phyloP scores from a whole-genome alignment of 2,888 invertebrate genomes.

The Drosophila neoperkinsi region DNA sequence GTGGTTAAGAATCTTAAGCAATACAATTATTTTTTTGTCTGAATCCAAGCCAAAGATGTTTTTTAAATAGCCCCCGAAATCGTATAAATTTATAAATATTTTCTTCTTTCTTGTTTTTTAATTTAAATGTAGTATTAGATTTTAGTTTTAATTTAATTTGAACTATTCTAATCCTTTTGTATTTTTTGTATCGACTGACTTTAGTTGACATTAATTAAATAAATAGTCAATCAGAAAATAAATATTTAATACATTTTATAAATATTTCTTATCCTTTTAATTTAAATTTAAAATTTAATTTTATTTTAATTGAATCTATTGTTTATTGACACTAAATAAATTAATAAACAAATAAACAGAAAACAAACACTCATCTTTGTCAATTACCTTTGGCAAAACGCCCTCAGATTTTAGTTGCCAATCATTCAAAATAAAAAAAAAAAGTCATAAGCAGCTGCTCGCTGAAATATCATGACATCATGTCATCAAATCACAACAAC shows the following conservation, averaged over 20 bases:
- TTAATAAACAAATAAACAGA: not conserved
- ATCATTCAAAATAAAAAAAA: not conserved
- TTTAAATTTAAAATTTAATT: not conserved
- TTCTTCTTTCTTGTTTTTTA: too few relatives aligned
- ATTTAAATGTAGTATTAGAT: not conserved
- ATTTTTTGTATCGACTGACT: not conserved
- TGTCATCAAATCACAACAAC: slow-evolving; percentile 2
- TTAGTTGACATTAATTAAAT: not conserved
- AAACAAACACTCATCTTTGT: not conserved
- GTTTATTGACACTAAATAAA: not conserved
- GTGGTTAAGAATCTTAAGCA: not conserved
- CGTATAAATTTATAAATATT: too few relatives aligned
- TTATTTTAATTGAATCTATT: not conserved
- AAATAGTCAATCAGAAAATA: not conserved
- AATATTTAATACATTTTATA: not conserved
- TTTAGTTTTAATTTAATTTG: not conserved
- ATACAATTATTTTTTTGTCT: not conserved
- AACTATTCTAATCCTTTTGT: too few relatives aligned
- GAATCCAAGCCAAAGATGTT: not conserved
- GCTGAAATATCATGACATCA: slow-evolving; percentile 31
- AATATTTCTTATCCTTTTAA: not conserved
- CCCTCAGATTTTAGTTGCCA: not conserved
- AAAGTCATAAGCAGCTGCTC: slow-evolving; percentile 16
- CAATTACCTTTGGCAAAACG: not conserved
- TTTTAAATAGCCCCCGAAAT: not conserved